Base-by-base conservation (phyloP, 37 sponge, comb jelly and placozoan species). In the Spongia lamella region DNA sequence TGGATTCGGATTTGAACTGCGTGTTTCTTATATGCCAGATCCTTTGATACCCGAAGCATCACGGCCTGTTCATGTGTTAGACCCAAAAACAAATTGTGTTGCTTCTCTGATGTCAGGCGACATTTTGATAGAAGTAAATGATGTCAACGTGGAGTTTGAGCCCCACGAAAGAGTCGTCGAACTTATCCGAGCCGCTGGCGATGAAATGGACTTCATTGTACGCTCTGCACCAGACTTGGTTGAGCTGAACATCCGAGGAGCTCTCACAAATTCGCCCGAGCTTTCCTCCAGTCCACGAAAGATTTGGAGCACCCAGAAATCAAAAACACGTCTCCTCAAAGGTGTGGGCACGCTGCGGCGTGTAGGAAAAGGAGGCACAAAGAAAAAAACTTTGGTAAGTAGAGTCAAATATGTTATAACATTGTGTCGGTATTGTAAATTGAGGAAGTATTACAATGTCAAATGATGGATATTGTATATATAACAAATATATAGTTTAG, bases 51-150 rank as follows among this genome's bases (percentile, higher is more conserved):
- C 91, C n/a, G 87, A 82, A 15, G 58, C 78, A 20, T 61, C 91
- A n/a, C 40, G 68, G 7, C 67, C 86, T 16, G 86, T 82, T n/a
- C 87, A 85, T 61, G 57, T 90, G 56, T 77, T 90, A 11, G 91
- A 90, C 62, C 87, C 91, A 5, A 60, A 87, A 5, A 16, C 61
- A 1, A 78, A 81, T 69, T 75, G 77, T 50, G 47, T 31, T 2
- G 91, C 87, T 16, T 87, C 91, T 6, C 86, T 95, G 5, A 84
- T 90, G 79, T 83, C 92, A 3, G 92, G 95, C 19, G 98, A 97
- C 71, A 67, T 89, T 3, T 87, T 97, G 13, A 63, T 93, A 9
- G 87, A 88, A 52, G 98, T 97, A 15, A 97, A 97, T 68, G 92
- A 88, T 0, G 72, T 70, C 13, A 78, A 79, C 26, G 98, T 97